phyloP scores from a whole-genome alignment of 1,140 invertebrate species.

The Geopemphigus sp. region DNA sequence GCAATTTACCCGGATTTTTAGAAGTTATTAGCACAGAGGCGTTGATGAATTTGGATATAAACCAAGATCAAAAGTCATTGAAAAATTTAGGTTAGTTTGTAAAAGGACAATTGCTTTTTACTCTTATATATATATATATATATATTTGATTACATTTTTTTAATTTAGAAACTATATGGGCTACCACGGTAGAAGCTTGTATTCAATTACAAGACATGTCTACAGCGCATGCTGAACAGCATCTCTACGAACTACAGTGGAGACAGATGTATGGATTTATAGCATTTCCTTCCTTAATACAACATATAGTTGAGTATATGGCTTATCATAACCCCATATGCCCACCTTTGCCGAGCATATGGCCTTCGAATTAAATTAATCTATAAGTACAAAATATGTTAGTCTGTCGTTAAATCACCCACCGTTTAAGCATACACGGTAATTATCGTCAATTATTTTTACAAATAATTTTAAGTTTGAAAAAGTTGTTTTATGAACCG shows the following conservation, averaged over 20 bases:
- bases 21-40: constrained; percentile 54
- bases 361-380: constrained; percentile 38
- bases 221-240: constrained; percentile 51
- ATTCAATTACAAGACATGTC: constrained; percentile 54
- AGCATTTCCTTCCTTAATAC: constrained; percentile 52
- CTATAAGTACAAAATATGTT: constrained; percentile 32
- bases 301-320: constrained; percentile 52
- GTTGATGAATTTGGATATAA: constrained; percentile 54
- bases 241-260: constrained; percentile 54
- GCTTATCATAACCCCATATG: constrained; percentile 27
- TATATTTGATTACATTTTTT: not conserved
- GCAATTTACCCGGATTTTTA: constrained; percentile 52
- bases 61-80: constrained; percentile 54
- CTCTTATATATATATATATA: too few relatives aligned
- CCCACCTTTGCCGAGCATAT: constrained; percentile 37
- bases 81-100: constrained; percentile 54
- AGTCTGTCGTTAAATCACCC: constrained; percentile 16
- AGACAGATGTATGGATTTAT: constrained; percentile 53
- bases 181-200: constrained; percentile 54
- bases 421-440: constrained; percentile 28
- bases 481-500: not conserved
- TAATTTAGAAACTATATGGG: constrained; percentile 55
- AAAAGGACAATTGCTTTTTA: not conserved
- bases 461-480: constrained; percentile 11
- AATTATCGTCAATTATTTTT: constrained; percentile 27